Evolutionary conservation across 2,797 vertebrate genomes (phyloP), one percentile per base, ranked within the genome.

Genomic region (Lagodon rhomboides): DNA sequence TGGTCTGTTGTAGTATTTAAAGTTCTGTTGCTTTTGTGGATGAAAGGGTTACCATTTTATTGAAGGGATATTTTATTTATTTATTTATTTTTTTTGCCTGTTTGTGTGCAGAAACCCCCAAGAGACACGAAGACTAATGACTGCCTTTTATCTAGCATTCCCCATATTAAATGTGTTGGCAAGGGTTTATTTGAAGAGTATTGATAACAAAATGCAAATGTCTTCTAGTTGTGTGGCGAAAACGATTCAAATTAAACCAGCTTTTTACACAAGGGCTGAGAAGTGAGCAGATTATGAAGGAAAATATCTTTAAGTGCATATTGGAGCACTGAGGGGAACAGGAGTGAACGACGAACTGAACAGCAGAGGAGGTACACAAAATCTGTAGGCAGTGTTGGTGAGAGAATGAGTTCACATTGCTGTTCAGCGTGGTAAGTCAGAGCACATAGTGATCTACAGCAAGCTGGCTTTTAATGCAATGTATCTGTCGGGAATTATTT

Each of bases 181-280:
- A 59, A 59, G 77, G 59, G 59, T 79, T 69, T 80, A 69, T 12
- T 49, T 69, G 41, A 11, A 69, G 77, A 47, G 38, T 23, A 56
- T 87, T 82, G 67, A 46, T 72, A 68, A 63, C 66, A 78, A 73
- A 74, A 90, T 85, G 75, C 78, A 71, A 88, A 87, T 85, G 47
- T 60, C 12, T 80, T 63, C n/a, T 60, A 54, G 82, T 81, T 81
- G 44, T 63, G 73, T 66, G 38, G 50, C 50, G 71, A 83, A 38
- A 38, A 84, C 82, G 73, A 64, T 80, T 90, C 47, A 73, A 78
- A 86, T 79, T 65, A 82, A 70, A 60, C 34, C 63, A 41, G 43
- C 63, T 34, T 75, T 75, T 77, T 69, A 71, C 56, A 64, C 65
- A 20, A 13, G 30, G 54, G 43, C 49, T 82, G 60, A 41, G 62